Conservation (phyloP, 2,113 vertebrate species). For the Rhipidura dahli region DNA sequence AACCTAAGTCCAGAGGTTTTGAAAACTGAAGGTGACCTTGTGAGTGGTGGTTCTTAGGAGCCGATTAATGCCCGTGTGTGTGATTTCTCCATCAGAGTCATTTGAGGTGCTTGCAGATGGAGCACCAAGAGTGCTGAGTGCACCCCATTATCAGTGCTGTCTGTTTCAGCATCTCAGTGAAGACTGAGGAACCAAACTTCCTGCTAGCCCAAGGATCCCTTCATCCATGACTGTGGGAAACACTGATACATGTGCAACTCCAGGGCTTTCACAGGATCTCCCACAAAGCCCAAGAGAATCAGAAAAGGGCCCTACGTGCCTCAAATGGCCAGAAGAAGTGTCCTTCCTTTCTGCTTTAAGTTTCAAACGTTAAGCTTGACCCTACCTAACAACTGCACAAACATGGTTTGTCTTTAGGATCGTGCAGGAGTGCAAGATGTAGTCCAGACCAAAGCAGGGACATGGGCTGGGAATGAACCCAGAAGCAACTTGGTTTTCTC, state of each 20-base stretch:
- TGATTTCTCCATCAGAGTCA: background rate
- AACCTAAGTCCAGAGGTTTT: background rate
- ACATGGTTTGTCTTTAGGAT: background rate
- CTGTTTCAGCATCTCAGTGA: background rate
- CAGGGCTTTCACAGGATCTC: background rate
- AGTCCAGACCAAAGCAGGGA: background rate
- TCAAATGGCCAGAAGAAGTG: background rate
- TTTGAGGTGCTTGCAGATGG: background rate
- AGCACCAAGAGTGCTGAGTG: background rate
- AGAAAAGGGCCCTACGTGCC: background rate
- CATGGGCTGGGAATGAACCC: background rate
- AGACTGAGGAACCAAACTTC: background rate
- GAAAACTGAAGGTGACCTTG: background rate
- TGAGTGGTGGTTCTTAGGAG: background rate
- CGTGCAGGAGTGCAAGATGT: background rate
- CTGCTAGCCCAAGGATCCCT: background rate
- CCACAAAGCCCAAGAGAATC: background rate
- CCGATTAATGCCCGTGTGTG: fast-evolving
- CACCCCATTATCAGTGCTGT: fast-evolving
- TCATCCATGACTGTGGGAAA: background rate
- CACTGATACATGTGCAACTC: background rate
- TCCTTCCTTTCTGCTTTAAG: background rate
- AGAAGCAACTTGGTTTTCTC: background rate
- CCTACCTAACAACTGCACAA: background rate
- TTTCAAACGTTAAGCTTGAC: background rate